phyloP scores from a whole-genome alignment of 2,113 vertebrate genomes.

The Corythornis madagascariensis region DNA sequence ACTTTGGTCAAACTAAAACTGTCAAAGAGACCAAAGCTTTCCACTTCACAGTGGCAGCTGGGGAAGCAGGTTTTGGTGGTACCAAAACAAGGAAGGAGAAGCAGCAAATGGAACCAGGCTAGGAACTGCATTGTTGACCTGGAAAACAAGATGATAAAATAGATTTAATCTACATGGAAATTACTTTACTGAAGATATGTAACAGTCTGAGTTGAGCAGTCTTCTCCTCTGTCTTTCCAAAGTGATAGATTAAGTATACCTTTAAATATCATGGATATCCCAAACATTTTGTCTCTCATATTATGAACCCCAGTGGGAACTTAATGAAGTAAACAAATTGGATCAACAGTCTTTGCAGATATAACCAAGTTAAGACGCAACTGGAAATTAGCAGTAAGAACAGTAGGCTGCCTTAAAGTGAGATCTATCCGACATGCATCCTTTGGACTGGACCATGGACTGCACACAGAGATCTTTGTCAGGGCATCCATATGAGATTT shows the following conservation, averaged over 20 bases:
- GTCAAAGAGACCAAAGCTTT: conserved; percentile 94
- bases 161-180: neutral
- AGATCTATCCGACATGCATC: neutral
- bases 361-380: neutral
- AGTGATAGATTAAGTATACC: neutral
- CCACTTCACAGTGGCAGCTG: conserved; percentile 90
- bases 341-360: neutral
- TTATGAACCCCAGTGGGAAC: neutral
- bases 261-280: neutral
- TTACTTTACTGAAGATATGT: neutral
- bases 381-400: neutral
- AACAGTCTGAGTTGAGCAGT: neutral
- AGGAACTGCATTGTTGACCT: conserved; percentile 73
- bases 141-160: neutral
- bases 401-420: neutral
- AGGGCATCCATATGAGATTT: neutral
- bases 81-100: conserved; percentile 46
- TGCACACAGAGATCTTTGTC: neutral
- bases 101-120: conserved; percentile 47
- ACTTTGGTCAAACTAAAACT: conserved; percentile 97
- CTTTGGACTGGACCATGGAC: neutral
- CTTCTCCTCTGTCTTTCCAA: neutral
- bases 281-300: neutral
- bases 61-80: conserved; percentile 85
- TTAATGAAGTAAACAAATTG: neutral